A percentile compares a stretch with the other conserved stretches of the same genome.
These are phyloP conservation scores for Enteromius viviparus DNA, from an alignment of 2,797 vertebrate species.

Conservation along the genomic window DNA sequence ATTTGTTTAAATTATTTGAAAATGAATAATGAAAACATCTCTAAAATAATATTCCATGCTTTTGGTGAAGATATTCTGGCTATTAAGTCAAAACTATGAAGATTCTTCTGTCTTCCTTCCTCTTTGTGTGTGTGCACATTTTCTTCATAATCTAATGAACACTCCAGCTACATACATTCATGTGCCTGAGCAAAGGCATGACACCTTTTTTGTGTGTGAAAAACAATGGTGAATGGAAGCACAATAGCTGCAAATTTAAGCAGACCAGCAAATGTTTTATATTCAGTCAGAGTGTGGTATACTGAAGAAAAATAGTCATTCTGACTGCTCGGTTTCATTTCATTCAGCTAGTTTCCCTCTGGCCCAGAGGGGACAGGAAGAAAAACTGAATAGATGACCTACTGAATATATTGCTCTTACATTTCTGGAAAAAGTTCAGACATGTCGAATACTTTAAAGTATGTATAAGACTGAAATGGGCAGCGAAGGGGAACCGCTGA, in stretches of 20 bases:
- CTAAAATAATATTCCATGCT: background rate
- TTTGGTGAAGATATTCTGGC: constrained; percentile 2
- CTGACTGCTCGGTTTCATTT: background rate
- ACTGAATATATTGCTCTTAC: constrained; percentile 5
- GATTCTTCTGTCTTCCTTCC: constrained; percentile 14
- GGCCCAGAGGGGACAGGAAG: background rate
- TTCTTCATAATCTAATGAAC: background rate
- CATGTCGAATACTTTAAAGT: background rate
- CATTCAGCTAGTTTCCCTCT: background rate
- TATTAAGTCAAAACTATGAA: constrained; percentile 48
- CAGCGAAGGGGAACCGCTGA: background rate
- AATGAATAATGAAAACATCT: background rate
- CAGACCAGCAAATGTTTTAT: background rate
- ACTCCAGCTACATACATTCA: background rate
- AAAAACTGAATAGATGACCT: background rate
- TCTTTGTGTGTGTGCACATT: background rate
- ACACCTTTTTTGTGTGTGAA: background rate
- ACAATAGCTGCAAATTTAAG: background rate
- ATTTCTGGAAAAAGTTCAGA: constrained; percentile 3
- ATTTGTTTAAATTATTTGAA: background rate
- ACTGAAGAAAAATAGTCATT: background rate
- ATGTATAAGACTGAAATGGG: constrained; percentile 3
- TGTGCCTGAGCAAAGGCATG: background rate
- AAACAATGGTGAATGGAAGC: background rate
- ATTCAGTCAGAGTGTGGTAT: background rate